phyloP scores from a whole-genome alignment of 2,113 vertebrate genomes.

The Upupa epops region DNA sequence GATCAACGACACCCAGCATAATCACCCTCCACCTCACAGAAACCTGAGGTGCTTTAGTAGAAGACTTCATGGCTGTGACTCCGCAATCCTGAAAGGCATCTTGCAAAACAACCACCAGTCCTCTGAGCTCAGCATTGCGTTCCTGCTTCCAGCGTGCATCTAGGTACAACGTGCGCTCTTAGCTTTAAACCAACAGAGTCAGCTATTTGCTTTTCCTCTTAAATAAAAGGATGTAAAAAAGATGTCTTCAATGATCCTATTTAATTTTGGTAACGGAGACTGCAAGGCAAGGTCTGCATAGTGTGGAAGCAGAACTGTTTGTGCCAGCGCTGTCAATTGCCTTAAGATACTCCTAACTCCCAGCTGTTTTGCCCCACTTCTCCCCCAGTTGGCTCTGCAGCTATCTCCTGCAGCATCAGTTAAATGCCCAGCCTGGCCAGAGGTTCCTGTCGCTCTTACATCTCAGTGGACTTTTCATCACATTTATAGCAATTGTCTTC shows the following conservation, averaged over 20 bases:
- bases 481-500: not conserved
- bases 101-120: not conserved
- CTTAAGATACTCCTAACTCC: not conserved
- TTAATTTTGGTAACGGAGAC: not conserved
- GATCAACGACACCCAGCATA: not conserved
- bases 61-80: not conserved
- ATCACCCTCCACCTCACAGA: not conserved
- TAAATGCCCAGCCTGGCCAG: not conserved
- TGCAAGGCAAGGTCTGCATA: not conserved
- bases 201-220: not conserved
- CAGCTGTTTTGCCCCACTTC: not conserved
- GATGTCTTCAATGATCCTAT: not conserved
- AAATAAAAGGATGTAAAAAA: not conserved
- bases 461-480: slow-evolving; percentile 6
- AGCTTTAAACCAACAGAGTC: not conserved
- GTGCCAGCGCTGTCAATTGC: not conserved
- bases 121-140: not conserved
- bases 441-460: not conserved
- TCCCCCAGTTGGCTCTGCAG: not conserved
- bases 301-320: not conserved
- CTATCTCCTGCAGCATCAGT: not conserved
- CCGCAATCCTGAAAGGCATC: not conserved
- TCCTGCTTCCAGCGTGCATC: not conserved
- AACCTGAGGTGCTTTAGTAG: not conserved
- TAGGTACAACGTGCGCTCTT: not conserved